Evolutionary conservation across 2,113 vertebrate genomes (phyloP).

Genomic region (Antechinus stuartii): DNA sequence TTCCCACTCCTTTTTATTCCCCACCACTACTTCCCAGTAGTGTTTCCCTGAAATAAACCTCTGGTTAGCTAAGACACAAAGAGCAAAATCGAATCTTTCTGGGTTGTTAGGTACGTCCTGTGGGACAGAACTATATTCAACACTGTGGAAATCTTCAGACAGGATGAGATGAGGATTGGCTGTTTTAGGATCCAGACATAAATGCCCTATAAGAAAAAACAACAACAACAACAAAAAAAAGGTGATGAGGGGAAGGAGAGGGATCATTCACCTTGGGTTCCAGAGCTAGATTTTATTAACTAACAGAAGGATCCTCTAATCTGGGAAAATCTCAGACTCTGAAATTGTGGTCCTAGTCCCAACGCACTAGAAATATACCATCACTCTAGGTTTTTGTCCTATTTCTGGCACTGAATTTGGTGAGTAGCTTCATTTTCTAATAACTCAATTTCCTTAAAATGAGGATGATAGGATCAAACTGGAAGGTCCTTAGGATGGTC

Average conservation of each 20-base stretch:
- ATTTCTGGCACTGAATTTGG: neutral
- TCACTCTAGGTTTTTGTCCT: neutral
- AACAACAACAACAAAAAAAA: neutral
- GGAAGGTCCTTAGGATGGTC: neutral
- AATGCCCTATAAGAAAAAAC: neutral
- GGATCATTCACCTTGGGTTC: no score
- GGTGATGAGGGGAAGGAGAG: neutral
- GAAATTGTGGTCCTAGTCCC: no score
- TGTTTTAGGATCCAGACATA: conserved; percentile 80
- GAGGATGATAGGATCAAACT: neutral
- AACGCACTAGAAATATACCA: no score
- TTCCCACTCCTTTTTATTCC: conserved; percentile 75
- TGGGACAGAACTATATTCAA: conserved; percentile 74
- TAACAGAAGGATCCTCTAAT: no score
- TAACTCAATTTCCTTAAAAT: neutral
- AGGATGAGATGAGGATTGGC: conserved; percentile 82
- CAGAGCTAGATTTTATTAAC: no score
- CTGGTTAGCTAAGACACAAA: conserved; percentile 80
- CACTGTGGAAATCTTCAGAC: conserved; percentile 69
- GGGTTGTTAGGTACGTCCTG: conserved; percentile 74
- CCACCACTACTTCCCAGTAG: conserved; percentile 81
- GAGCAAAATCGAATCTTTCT: conserved; percentile 78
- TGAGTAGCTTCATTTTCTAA: neutral
- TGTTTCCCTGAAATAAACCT: conserved; percentile 73
- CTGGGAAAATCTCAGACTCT: no score